Base-by-base conservation (phyloP, 1,140 invertebrate genomes). In the Drosophila repletoides region DNA sequence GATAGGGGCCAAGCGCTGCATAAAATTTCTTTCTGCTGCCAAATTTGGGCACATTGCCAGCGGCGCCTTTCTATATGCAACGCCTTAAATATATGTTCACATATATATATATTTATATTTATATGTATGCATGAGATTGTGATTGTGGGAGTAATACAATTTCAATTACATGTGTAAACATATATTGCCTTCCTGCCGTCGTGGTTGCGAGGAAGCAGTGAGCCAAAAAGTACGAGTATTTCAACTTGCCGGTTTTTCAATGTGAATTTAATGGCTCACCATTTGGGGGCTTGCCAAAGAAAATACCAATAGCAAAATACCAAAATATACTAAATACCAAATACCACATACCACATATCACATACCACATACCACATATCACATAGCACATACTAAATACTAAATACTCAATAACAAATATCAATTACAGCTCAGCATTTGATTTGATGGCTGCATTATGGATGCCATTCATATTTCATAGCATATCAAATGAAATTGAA, bases 151-250 rank as follows among this genome's bases (percentile, higher is more conserved):
- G n/a, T 79, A 84, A 84, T 84, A 84, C 65, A 84, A 84, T 84
- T 84, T 84, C 79, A 84, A 84, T 84, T 84, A 84, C 79, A 84
- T 75, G 80, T 84, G 79, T 84, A 84, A 84, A 84, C 79, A 84
- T 84, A 84, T 79, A 84, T 72, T 83, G 79, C 70, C 66, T 67
- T 75, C 56, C 52, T 74, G 68, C 17, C 0, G 14, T 21, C 45
- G 34, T 49, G 38, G 29, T 15, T 49, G 46, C 26, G 22, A 41
- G 31, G 31, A 19, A 46, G 38, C 48, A 28, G 5, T 5, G 33
- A 29, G 49, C 22, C 56, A 68, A 63, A 67, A 66, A 66, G 19
- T n/a, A n/a, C n/a, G n/a, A n/a, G n/a, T 34, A 71, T 49, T 26
- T 45, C 45, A 22, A 36, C 36, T 61, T 49, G 10, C 38, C 46